Evolutionary conservation across 2,113 vertebrate genomes (phyloP).

Genomic region (Notarius lentiginosus): DNA sequence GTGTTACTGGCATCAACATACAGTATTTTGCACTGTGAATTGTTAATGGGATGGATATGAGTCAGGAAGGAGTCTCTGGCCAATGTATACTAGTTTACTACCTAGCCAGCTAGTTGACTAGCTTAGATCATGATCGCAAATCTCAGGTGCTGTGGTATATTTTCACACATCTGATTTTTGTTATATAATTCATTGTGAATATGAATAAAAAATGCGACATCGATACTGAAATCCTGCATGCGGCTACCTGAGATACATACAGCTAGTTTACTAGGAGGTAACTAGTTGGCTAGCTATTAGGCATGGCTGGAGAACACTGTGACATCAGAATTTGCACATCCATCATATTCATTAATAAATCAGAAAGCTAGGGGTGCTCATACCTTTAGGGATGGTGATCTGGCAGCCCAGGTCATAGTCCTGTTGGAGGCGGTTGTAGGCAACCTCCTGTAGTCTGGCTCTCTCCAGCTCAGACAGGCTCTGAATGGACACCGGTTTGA

Average conservation of each 20-base stretch:
- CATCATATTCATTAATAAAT: not conserved
- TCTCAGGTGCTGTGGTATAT: not conserved
- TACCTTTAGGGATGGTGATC: slow-evolving; percentile 97
- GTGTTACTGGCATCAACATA: not conserved
- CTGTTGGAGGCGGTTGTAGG: slow-evolving; percentile 86
- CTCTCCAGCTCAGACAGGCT: slow-evolving; percentile 95
- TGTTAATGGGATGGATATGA: not conserved
- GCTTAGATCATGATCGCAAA: not conserved
- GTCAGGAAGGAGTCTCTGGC: not conserved
- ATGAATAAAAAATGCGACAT: not conserved
- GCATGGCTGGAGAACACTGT: not conserved
- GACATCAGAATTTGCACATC: not conserved
- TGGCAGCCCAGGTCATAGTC: slow-evolving; percentile 91
- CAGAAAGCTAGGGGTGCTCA: not conserved
- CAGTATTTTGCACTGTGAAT: not conserved
- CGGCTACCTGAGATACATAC: not conserved
- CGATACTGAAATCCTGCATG: not conserved
- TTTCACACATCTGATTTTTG: not conserved
- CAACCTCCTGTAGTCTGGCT: slow-evolving; percentile 91
- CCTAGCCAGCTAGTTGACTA: not conserved
- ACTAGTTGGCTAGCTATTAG: not conserved
- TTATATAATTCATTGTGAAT: not conserved
- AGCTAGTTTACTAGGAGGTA: not conserved
- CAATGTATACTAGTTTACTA: not conserved
- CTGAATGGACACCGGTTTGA: slow-evolving; percentile 90